Percentiles rank a stretch among this genome's conserved stretches.
These are phyloP conservation scores for Timandra comae DNA, from an alignment of 2,888 invertebrate species.

Conservation along the genomic window DNA sequence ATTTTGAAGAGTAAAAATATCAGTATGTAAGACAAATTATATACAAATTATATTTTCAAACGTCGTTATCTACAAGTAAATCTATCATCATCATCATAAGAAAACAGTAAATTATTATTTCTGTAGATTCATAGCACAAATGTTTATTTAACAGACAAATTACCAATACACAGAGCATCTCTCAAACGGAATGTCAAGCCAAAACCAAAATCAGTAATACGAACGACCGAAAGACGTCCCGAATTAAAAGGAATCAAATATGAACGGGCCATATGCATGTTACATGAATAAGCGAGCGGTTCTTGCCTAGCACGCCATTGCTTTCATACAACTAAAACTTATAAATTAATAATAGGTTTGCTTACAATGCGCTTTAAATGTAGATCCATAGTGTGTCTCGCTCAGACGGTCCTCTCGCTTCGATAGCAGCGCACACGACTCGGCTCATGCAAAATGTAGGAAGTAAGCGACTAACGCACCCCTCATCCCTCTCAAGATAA, in stretches of 20 bases:
- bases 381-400: slow-evolving; percentile 60
- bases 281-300: slow-evolving; percentile 63
- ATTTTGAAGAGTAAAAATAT: no score
- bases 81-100: no score
- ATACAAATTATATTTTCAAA: no score
- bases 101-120: no score
- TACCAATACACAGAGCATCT: no score
- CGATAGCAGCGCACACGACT: slow-evolving; percentile 40
- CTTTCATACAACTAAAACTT: slow-evolving; percentile 73
- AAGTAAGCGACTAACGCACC: slow-evolving; percentile 50
- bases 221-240: slow-evolving; percentile 55
- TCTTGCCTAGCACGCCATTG: slow-evolving; percentile 47
- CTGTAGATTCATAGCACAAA: no score
- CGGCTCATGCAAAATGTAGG: slow-evolving; percentile 68
- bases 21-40: no score
- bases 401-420: slow-evolving; percentile 39
- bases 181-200: background rate
- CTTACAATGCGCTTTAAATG: slow-evolving; percentile 77
- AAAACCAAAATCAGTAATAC: slow-evolving; percentile 10
- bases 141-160: no score
- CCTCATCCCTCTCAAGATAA: slow-evolving; percentile 60
- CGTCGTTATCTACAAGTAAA: no score
- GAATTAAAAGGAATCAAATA: slow-evolving; percentile 75
- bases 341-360: slow-evolving; percentile 75
- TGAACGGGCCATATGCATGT: slow-evolving; percentile 66